Evolutionary conservation across 2,113 vertebrate genomes (phyloP).

Genomic region (Seriola quinqueradiata): DNA sequence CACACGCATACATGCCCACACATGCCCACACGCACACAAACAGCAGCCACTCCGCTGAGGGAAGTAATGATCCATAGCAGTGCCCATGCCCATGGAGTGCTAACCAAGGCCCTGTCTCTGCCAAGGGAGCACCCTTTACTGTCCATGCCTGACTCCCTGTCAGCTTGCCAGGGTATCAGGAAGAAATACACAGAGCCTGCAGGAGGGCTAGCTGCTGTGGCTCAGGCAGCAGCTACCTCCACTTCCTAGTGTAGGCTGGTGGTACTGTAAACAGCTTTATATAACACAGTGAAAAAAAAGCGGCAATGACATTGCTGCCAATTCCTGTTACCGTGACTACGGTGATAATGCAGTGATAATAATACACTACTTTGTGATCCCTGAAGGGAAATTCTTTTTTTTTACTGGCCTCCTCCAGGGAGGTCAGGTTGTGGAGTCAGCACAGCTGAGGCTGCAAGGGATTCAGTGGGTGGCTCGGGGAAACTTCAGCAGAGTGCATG

Average conservation of each 20-base stretch:
- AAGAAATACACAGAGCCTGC: conserved; percentile 48
- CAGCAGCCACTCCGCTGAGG: conserved; percentile 57
- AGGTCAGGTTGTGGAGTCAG: conserved; percentile 30
- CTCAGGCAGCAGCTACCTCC: conserved; percentile 31
- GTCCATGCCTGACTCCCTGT: conserved; percentile 76
- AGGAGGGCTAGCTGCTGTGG: conserved; percentile 42
- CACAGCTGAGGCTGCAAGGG: not conserved
- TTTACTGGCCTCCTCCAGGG: not conserved
- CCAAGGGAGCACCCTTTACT: conserved; percentile 76
- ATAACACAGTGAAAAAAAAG: not conserved
- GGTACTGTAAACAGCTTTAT: conserved; percentile 1
- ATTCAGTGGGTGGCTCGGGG: conserved; percentile 11
- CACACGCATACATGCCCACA: conserved; percentile 6
- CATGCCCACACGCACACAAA: conserved; percentile 16
- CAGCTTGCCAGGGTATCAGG: conserved; percentile 52
- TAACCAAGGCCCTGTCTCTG: conserved; percentile 69
- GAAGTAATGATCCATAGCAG: conserved; percentile 85
- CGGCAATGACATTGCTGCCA: not conserved
- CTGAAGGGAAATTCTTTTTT: not conserved
- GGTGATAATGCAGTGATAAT: conserved; percentile 18
- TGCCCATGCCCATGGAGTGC: conserved; percentile 79
- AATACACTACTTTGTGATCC: conserved; percentile 7
- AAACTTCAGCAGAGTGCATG: conserved; percentile 1
- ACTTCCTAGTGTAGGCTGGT: conserved; percentile 12
- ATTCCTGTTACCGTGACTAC: conserved; percentile 22